Evolutionary conservation across 92 coral and sea anemone genomes (phyloP).

Genomic region (Virgularia gustaviana): DNA sequence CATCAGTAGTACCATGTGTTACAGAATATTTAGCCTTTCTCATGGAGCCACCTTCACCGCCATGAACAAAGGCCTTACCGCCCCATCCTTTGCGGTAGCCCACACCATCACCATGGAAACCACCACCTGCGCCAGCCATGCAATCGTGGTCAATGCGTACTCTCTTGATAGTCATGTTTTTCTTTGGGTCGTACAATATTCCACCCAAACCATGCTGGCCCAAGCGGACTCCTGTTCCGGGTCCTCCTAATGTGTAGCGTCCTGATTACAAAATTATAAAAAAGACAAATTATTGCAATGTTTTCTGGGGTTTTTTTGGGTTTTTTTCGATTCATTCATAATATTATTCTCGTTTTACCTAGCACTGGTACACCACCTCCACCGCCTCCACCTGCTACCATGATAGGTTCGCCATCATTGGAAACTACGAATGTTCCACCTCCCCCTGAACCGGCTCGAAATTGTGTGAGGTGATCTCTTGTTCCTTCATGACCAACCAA

Average conservation of each 20-base stretch:
- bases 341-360: too few relatives aligned
- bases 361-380: conserved; percentile 90
- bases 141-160: conserved; percentile 65
- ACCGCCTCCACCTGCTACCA: conserved; percentile 96
- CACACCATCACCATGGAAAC: conserved; percentile 63
- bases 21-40: neutral
- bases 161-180: conserved; percentile 44
- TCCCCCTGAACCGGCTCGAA: conserved; percentile 95
- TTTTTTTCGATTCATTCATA: too few relatives aligned
- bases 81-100: conserved; percentile 75
- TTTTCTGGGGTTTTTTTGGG: neutral
- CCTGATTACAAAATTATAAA: conserved; percentile 47
- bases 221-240: conserved; percentile 48
- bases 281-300: neutral
- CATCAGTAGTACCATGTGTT: conserved; percentile 42
- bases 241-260: conserved; percentile 62
- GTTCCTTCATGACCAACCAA: conserved; percentile 83
- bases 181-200: conserved; percentile 62
- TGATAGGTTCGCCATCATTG: conserved; percentile 61
- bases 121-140: conserved; percentile 97
- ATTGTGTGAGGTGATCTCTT: conserved; percentile 62
- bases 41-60: conserved; percentile 76
- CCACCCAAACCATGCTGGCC: conserved; percentile 75
- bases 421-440: conserved; percentile 91
- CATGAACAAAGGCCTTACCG: conserved; percentile 71